Evolutionary conservation across 1,140 invertebrate species (phyloP).

Genomic region (Cydia amplana): DNA sequence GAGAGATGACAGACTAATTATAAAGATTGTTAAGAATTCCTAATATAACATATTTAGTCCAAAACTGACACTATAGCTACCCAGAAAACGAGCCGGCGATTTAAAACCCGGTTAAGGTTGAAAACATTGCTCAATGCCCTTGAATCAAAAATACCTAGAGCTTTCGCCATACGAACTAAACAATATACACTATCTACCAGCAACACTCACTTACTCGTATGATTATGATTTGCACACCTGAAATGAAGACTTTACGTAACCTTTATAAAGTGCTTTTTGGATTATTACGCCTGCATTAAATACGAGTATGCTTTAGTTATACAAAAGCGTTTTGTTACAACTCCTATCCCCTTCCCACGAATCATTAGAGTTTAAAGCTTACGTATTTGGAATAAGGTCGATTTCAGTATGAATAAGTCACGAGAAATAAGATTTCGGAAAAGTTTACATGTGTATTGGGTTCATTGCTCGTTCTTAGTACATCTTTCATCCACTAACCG

Average conservation of each 20-base stretch:
- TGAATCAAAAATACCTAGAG: constrained; percentile 31
- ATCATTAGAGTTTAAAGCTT: neutral
- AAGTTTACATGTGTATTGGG: neutral
- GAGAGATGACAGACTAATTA: no score
- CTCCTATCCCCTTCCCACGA: neutral
- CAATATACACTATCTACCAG: constrained; percentile 1
- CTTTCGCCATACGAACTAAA: constrained; percentile 25
- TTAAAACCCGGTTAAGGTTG: constrained; percentile 30
- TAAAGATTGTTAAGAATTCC: neutral
- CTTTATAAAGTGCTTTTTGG: neutral
- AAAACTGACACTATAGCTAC: constrained; percentile 5
- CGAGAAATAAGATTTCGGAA: neutral
- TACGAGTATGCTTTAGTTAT: neutral
- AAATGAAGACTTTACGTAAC: neutral
- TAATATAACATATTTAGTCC: neutral
- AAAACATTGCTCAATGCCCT: constrained; percentile 31
- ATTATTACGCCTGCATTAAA: neutral
- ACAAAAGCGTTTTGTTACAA: neutral
- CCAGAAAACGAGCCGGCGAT: neutral
- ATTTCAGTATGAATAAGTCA: neutral
- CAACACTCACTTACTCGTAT: neutral
- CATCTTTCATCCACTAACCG: constrained; percentile 4
- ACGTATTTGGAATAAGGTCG: neutral
- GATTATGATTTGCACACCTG: neutral
- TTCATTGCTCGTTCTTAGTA: constrained; percentile 30